These are phyloP conservation scores for Xenopus tropicalis DNA, from an alignment of 2,113 vertebrate genomes.

Conservation along the genomic window DNA sequence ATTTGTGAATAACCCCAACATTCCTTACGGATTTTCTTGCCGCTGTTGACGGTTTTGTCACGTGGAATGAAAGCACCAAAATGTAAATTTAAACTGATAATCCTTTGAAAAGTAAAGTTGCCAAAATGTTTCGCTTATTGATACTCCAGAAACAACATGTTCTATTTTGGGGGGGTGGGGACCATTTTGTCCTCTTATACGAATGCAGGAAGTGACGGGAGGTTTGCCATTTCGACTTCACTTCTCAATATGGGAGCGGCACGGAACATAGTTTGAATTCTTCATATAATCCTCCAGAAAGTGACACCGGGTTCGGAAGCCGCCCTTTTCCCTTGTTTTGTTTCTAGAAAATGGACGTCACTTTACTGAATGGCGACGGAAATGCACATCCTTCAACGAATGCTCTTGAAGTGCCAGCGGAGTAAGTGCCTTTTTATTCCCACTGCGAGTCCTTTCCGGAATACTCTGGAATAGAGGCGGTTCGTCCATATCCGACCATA, in stretches of 20 bases:
- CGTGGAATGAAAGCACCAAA: too few species aligned
- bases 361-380: neutral
- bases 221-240: neutral
- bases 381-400: constrained; percentile 17
- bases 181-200: neutral
- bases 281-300: neutral
- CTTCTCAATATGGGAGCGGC: neutral
- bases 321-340: neutral
- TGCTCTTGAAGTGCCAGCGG: neutral
- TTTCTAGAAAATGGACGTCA: neutral
- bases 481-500: neutral
- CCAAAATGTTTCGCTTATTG: neutral
- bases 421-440: constrained; percentile 13
- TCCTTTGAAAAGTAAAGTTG: too few species aligned
- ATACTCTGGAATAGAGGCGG: neutral
- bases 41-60: too few species aligned
- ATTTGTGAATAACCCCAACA: too few species aligned
- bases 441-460: neutral
- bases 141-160: neutral
- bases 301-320: neutral
- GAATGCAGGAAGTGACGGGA: neutral
- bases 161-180: neutral
- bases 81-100: too few species aligned
- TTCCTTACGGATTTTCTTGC: too few species aligned
- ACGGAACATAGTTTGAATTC: neutral